Percentiles rank a stretch among this genome's conserved stretches.
Conservation (phyloP, 2,888 invertebrate genomes). For the Eristalis arbustorum region DNA sequence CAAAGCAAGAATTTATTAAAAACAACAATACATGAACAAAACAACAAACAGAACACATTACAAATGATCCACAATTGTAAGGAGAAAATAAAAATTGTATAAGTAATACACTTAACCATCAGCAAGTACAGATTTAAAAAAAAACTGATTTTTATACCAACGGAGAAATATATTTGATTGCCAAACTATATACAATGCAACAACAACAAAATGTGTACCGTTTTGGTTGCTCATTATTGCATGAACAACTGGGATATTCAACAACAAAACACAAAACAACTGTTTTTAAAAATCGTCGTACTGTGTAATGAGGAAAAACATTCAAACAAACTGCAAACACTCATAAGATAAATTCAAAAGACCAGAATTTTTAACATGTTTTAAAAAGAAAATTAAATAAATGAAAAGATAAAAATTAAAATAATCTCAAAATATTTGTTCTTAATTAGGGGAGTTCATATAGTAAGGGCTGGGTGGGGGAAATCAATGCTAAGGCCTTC, state of each 20-base stretch:
- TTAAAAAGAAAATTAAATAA: constrained; percentile 13
- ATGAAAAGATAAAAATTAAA: neutral
- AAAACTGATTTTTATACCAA: constrained; percentile 67
- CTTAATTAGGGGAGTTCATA: too few species aligned
- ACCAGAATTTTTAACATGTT: constrained; percentile 18
- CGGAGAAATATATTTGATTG: constrained; percentile 61
- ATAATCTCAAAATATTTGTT: neutral
- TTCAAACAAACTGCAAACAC: constrained; percentile 13
- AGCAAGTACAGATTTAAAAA: constrained; percentile 44
- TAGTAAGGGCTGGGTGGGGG: too few species aligned
- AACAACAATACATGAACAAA: constrained; percentile 26
- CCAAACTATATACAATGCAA: constrained; percentile 66
- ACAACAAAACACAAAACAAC: constrained; percentile 37
- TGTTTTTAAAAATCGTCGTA: constrained; percentile 50
- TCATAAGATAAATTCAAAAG: constrained; percentile 14
- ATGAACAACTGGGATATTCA: constrained; percentile 35
- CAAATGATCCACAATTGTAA: constrained; percentile 29
- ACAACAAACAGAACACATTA: constrained; percentile 28
- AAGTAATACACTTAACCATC: constrained; percentile 32
- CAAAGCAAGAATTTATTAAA: constrained; percentile 51
- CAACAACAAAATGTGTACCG: constrained; percentile 40
- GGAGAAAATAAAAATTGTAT: constrained; percentile 7
- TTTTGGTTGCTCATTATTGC: constrained; percentile 44
- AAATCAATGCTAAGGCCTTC: too few species aligned
- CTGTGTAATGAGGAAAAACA: constrained; percentile 39